Evolutionary conservation across 2,888 invertebrate species (phyloP).

Genomic region (Heliconius sara): DNA sequence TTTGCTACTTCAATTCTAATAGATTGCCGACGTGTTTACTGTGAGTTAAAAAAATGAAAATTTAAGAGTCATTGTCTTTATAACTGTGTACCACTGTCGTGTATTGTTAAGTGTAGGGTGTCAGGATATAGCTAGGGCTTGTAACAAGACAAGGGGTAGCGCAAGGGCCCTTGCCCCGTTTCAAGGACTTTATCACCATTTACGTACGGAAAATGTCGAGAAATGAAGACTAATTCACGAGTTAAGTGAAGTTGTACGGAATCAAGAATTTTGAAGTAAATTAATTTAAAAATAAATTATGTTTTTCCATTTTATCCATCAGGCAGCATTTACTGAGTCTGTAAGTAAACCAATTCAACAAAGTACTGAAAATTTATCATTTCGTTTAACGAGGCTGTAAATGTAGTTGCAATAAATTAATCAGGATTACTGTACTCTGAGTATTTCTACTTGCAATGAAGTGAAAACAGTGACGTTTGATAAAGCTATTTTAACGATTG

Average conservation of each 20-base stretch:
- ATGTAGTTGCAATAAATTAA: no score
- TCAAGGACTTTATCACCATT: constrained; percentile 59
- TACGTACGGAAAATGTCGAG: constrained; percentile 52
- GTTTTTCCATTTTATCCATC: no score
- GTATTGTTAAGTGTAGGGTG: constrained; percentile 49
- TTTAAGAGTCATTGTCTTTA: constrained; percentile 45
- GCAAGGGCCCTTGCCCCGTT: constrained; percentile 53
- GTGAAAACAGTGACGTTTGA: not conserved
- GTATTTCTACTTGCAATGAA: not conserved
- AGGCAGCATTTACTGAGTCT: not conserved
- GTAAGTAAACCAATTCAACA: not conserved
- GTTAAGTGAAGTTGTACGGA: constrained; percentile 45
- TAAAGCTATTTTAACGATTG: not conserved
- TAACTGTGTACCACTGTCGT: constrained; percentile 43
- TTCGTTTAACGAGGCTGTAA: not conserved
- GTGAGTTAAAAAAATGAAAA: constrained; percentile 42
- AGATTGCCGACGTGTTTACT: constrained; percentile 32
- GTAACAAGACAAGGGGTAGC: constrained; percentile 52
- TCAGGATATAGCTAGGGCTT: constrained; percentile 48
- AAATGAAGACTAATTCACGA: constrained; percentile 50
- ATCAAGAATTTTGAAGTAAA: constrained; percentile 30
- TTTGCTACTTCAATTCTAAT: constrained; percentile 16
- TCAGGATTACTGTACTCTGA: no score
- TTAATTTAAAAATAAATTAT: not conserved
- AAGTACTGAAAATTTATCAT: not conserved